Conservation (phyloP, 2,797 vertebrate species). For the Coccyzus lansbergi region DNA sequence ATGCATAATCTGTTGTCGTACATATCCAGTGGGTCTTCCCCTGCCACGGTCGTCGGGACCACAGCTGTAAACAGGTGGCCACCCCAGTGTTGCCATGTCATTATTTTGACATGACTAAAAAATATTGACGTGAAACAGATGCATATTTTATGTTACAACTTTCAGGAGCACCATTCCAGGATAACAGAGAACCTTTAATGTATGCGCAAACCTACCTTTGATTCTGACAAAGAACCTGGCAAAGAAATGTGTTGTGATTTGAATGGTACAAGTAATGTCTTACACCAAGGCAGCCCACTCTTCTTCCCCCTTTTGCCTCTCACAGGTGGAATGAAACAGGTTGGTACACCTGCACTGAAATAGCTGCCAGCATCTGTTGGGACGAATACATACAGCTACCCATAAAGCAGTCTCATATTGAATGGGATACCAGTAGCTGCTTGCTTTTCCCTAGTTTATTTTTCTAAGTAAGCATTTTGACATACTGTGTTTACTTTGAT, state of each 20-base stretch:
- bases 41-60: neutral
- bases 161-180: neutral
- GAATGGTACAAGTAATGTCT: neutral
- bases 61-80: neutral
- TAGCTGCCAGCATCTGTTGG: neutral
- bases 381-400: neutral
- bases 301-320: neutral
- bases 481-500: neutral
- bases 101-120: neutral
- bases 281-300: neutral
- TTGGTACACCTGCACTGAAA: fast-evolving
- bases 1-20: neutral
- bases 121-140: fast-evolving
- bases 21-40: neutral
- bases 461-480: neutral
- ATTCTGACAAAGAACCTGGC: neutral
- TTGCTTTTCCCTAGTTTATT: neutral
- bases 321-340: fast-evolving
- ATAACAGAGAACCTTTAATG: neutral
- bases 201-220: neutral
- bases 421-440: neutral
- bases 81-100: fast-evolving
- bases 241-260: neutral
- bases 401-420: fast-evolving
- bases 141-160: neutral